A percentile compares a stretch with the other conserved stretches of the same genome.
These are phyloP conservation scores for Potamarius usumacintae DNA, from an alignment of 2,113 vertebrate species.

Conservation along the genomic window DNA sequence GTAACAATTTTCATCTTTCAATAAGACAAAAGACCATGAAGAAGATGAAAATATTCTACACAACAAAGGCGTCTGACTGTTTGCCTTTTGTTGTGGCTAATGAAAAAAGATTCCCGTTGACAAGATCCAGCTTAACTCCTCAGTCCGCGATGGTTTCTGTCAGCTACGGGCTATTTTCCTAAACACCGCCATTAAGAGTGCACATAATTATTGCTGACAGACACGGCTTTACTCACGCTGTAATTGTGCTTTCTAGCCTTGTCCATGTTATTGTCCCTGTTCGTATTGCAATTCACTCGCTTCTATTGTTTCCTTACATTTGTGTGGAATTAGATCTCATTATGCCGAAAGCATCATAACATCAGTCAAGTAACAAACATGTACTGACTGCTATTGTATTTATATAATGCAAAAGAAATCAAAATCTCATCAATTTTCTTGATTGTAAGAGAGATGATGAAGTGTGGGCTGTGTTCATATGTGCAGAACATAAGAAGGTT, in stretches of 20 bases:
- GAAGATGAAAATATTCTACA: slow-evolving; percentile 30
- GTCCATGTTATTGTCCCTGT: slow-evolving; percentile 51
- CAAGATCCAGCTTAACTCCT: slow-evolving; percentile 46
- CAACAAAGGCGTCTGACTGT: slow-evolving; percentile 53
- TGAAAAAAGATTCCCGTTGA: slow-evolving; percentile 48
- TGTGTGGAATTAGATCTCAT: slow-evolving; percentile 52
- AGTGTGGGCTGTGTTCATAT: slow-evolving; percentile 24
- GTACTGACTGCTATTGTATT: slow-evolving; percentile 48
- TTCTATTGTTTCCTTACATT: slow-evolving; percentile 51
- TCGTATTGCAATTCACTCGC: slow-evolving; percentile 52
- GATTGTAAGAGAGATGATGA: slow-evolving; percentile 53
- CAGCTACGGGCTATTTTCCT: slow-evolving; percentile 53
- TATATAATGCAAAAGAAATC: slow-evolving; percentile 30
- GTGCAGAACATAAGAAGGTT: not conserved
- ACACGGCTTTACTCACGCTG: slow-evolving; percentile 50
- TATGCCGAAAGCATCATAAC: slow-evolving; percentile 48
- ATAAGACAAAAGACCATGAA: slow-evolving; percentile 52
- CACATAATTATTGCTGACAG: slow-evolving; percentile 59
- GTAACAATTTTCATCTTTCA: slow-evolving; percentile 57
- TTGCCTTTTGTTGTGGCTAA: slow-evolving; percentile 47
- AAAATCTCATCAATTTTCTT: slow-evolving; percentile 42
- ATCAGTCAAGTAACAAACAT: slow-evolving; percentile 36
- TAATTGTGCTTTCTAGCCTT: slow-evolving; percentile 52
- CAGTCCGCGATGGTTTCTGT: slow-evolving; percentile 41
- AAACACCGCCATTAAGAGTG: slow-evolving; percentile 53